Evolutionary conservation across 1,140 invertebrate genomes (phyloP), one percentile per base, ranked within the genome.

Genomic region (Manduca sexta): DNA sequence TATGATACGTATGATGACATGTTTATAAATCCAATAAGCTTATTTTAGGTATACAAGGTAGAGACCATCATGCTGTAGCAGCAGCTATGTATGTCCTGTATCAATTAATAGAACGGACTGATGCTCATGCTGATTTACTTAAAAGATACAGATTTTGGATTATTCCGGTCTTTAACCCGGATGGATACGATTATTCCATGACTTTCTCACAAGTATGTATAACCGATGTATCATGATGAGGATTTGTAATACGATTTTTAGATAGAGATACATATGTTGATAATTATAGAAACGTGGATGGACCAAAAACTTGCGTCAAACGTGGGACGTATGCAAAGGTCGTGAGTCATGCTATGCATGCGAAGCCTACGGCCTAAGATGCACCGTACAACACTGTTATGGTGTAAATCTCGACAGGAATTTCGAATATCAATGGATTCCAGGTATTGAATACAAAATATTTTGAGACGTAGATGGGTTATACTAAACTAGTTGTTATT

Each of bases 81-180:
- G 75, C 77, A 5, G 77, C 79, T 5, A 69, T 85, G 72, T 81
- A 81, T 38, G 51, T 83, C 2, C 41, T 85, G 11, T 80, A 79
- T 41, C 74, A 85, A 47, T 49, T 85, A 11, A 70, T 85, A 44
- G 79, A 85, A 45, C 67, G 65, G 3, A 77, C 57, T 35, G 71
- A 78, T 3, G 49, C 57, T 8, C 75, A 83, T 35, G 8, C 64
- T 0, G 79, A 83, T 43, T 45, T 85, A 6, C 60, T 83, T 0
- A 47, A 56, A 0, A 77, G 75, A 55, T 83, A 70, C 45, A 64
- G 81, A 1, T 83, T 85, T 45, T 85, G 79, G 77, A 54, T 95
- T 26, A 69, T 94, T 38, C 93, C 93, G 0, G 73, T 91, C 11
- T 75, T 90, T 40, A 94, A 94, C 75, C 92, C 93, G 0, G 93